Evolutionary conservation across 2,797 vertebrate genomes (phyloP), one percentile per base, ranked within the genome.

Genomic region (Rhincodon typus): DNA sequence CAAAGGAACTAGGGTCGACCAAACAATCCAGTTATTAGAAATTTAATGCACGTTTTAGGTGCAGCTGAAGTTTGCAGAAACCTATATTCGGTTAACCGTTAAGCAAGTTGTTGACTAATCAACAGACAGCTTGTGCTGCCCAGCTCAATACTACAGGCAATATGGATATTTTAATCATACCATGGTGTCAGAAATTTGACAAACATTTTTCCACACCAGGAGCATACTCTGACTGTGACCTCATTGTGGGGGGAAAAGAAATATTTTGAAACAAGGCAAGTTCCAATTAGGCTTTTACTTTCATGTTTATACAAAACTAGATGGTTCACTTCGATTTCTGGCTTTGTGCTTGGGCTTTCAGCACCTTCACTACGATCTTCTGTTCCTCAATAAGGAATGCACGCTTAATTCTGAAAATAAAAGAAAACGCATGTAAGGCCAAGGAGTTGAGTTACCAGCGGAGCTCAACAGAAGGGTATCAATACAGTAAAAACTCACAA

Each of bases 361-460:
- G 97, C 96, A 99, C 99, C 97, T 99, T 99, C 96, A 99, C 98
- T 3, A 99, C 99, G 0, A 99, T 99, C 98, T 99, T 99, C 98
- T 99, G 99, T 97, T 99, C 99, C 97, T 99, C 99, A 96, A 99
- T 99, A 96, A 99, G 98, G 97, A 99, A 99, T 97, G 99, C 99
- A 96, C 99, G 98, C 97, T 99, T 99, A 98, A 99, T 99, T 97
- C 99, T 99, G 96, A 21, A 95, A 95, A 46, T 57, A 7, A 95
- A 23, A 96, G 96, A 96, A 95, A 96, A 97, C 2, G 34, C 34
- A 69, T 19, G 38, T 66, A 30, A 95, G 50, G 19, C 50, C 12
- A 90, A 90, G 27, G 23, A 53, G 19, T 90, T 15, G 4, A 62
- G 13, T 34, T 3, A 13, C 10, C 2, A 34, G 72, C 10, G 12